These are phyloP conservation scores for Rhopalosiphum padi DNA, from an alignment of 1,140 invertebrate species.

Conservation along the genomic window DNA sequence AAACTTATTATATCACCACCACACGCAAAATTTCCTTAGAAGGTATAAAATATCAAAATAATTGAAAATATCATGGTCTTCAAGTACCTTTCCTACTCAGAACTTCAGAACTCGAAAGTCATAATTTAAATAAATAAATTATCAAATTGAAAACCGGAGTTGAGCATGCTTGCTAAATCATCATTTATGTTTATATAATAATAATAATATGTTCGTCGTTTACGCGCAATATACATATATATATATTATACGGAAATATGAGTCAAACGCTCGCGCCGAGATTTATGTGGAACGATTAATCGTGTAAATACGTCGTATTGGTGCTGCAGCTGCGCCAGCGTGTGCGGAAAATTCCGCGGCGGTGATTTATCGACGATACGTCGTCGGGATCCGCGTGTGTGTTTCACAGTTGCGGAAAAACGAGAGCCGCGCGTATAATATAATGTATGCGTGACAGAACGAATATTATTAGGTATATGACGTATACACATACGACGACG, in stretches of 20 bases:
- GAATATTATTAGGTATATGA: background rate
- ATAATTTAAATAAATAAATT: no score
- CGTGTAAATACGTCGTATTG: background rate
- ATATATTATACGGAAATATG: background rate
- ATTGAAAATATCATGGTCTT: no score
- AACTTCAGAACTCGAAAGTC: no score
- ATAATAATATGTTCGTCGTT: no score
- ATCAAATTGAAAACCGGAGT: no score
- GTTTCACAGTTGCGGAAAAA: background rate
- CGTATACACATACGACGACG: background rate
- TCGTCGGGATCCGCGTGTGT: background rate
- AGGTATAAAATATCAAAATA: no score
- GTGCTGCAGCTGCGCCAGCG: background rate
- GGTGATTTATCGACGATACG: background rate
- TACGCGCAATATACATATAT: no score
- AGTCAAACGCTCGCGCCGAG: background rate
- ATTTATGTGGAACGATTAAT: constrained; percentile 29
- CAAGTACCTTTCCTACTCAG: no score
- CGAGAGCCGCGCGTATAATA: background rate
- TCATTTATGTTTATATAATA: no score
- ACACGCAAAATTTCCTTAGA: no score
- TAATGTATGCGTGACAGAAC: background rate
- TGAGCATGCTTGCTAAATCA: no score
- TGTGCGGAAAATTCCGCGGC: background rate
- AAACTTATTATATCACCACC: no score